Evolutionary conservation across 2,113 vertebrate genomes (phyloP), one percentile per base, ranked within the genome.

Genomic region (Odontesthes bonariensis): DNA sequence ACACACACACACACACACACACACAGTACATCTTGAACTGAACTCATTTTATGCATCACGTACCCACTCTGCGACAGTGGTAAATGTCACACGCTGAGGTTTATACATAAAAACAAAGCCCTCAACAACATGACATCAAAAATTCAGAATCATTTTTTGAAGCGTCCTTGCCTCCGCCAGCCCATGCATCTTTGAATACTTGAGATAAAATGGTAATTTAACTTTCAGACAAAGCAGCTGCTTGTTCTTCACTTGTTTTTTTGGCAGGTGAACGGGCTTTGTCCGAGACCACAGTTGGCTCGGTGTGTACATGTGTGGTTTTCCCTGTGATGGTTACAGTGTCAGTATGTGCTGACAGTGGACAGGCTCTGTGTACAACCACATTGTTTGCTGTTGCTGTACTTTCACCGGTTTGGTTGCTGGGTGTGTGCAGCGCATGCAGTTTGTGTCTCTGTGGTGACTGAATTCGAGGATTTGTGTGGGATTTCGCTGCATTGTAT

Each of bases 191-290:
- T 83, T 63, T 75, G 62, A 73, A 75, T 80, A 59, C 71, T 82
- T 55, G 20, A 82, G 74, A 71, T 74, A 65, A 65, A 57, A 71
- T 73, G 77, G 58, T 87, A 76, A 83, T 89, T 70, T 77, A 88
- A 69, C 71, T 61, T 86, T 79, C 55, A 73, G 77, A 86, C 76
- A 81, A 86, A 87, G 70, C 70, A 69, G 51, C 79, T 62, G 82
- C 66, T 64, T 49, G 5, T 70, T 72, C 74, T 75, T 32, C 59
- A 73, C 35, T 47, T 58, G 31, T 86, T 71, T 87, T 87, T 86
- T 65, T 71, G 78, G 79, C 42, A 49, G 63, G 66, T 71, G 75
- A 69, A 47, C 51, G 63, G 70, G 64, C 73, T 89, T 88, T 83
- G 82, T 86, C 58, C 74, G 53, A 82, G 74, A 80, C 65, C 76